Evolutionary conservation across 2,113 vertebrate genomes (phyloP).

Genomic region (Cnemophilus loriae): DNA sequence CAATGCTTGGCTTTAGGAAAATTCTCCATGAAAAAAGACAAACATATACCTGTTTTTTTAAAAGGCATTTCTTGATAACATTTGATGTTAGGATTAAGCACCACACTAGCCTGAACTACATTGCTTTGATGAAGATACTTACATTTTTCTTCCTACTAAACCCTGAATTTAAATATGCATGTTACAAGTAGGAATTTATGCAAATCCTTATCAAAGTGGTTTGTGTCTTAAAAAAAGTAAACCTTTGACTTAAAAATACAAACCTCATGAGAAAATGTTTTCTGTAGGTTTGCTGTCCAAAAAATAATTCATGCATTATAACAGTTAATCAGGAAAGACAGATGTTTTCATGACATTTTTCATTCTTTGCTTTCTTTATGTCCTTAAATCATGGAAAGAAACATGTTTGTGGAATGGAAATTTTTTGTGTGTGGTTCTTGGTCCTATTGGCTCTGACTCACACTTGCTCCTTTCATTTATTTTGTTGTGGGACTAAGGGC

Average conservation of each 20-base stretch:
- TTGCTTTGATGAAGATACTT: not conserved
- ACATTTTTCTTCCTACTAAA: not conserved
- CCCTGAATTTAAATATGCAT: not conserved
- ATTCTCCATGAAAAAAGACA: not conserved
- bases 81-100: not conserved
- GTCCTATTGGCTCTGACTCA: not conserved
- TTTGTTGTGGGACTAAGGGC: not conserved
- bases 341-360: not conserved
- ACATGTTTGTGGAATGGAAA: accelerated
- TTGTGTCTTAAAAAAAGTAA: not conserved
- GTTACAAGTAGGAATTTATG: not conserved
- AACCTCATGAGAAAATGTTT: not conserved
- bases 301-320: not conserved
- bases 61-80: not conserved
- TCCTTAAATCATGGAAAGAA: not conserved
- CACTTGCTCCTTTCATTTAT: not conserved
- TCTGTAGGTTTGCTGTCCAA: not conserved
- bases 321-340: not conserved
- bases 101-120: not conserved
- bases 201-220: not conserved
- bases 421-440: not conserved
- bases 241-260: not conserved
- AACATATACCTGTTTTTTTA: not conserved
- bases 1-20: not conserved
- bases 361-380: not conserved